A percentile compares a stretch with the other conserved stretches of the same genome.
Evolutionary conservation across 2,113 vertebrate species (phyloP).

Genomic region (Ctenodactylus gundi): DNA sequence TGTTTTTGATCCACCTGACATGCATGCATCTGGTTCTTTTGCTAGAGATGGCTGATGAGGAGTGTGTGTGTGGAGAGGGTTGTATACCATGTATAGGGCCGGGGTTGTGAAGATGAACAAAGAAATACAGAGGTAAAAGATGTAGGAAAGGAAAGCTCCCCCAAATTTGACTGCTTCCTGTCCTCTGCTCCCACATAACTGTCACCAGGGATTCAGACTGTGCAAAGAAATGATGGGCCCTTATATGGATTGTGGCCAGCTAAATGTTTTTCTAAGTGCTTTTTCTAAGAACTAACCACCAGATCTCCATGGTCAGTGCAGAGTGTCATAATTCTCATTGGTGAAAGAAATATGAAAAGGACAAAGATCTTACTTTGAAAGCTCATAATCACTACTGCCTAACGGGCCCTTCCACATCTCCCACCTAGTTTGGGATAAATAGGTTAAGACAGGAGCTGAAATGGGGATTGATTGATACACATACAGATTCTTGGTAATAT

Average conservation of each 20-base stretch:
- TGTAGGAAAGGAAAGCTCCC: background rate
- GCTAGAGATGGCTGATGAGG: background rate
- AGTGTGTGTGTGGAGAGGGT: background rate
- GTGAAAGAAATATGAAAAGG: background rate
- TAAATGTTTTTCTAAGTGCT: constrained; percentile 45
- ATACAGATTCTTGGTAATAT: background rate
- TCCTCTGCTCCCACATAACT: background rate
- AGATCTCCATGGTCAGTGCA: background rate
- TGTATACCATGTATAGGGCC: background rate
- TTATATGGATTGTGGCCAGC: background rate
- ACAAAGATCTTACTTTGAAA: background rate
- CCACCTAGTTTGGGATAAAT: background rate
- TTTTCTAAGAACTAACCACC: background rate
- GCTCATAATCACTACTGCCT: background rate
- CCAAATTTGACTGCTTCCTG: background rate
- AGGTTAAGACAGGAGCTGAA: background rate
- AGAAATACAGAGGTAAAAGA: background rate
- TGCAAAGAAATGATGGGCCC: background rate
- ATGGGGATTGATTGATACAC: background rate
- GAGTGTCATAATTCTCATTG: constrained; percentile 17
- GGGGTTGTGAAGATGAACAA: background rate
- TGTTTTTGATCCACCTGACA: background rate
- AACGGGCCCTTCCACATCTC: background rate
- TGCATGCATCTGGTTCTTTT: background rate
- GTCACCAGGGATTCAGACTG: background rate